These are phyloP conservation scores for Meghimatium bilineatum DNA, from an alignment of 2,888 invertebrate species.

Conservation along the genomic window DNA sequence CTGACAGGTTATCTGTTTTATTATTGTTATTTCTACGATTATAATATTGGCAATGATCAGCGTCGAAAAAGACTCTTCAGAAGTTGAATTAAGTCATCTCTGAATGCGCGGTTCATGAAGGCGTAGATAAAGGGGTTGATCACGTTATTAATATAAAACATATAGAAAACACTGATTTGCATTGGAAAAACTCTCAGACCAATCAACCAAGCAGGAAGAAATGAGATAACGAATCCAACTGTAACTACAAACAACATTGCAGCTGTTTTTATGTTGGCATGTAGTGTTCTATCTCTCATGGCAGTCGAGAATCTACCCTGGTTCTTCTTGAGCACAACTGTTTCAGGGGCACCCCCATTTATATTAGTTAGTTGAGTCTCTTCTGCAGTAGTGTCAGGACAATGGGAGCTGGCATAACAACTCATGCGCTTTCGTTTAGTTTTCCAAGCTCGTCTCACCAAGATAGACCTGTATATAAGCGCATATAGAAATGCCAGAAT, in stretches of 20 bases:
- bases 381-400: constrained; percentile 48
- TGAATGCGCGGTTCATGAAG: constrained; percentile 76
- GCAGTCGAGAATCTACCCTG: constrained; percentile 48
- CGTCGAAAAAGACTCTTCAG: constrained; percentile 34
- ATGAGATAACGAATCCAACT: constrained; percentile 75
- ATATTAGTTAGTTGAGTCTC: constrained; percentile 55
- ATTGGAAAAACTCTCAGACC: constrained; percentile 64
- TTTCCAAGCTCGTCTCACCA: constrained; percentile 59
- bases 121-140: constrained; percentile 76
- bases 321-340: constrained; percentile 19
- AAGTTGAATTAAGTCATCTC: constrained; percentile 55
- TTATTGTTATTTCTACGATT: too few species aligned
- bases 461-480: constrained; percentile 64
- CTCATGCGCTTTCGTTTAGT: constrained; percentile 59
- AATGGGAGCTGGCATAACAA: constrained; percentile 58
- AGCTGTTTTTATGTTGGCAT: constrained; percentile 75
- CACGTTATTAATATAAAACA: constrained; percentile 76
- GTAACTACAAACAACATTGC: constrained; percentile 77
- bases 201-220: constrained; percentile 75
- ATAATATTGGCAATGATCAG: too few species aligned
- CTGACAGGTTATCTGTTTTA: too few species aligned
- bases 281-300: constrained; percentile 63
- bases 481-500: constrained; percentile 71
- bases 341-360: constrained; percentile 36
- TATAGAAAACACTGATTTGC: constrained; percentile 72